Base-by-base conservation (phyloP, 2,113 vertebrate species). In the Lepidothrix coronata region DNA sequence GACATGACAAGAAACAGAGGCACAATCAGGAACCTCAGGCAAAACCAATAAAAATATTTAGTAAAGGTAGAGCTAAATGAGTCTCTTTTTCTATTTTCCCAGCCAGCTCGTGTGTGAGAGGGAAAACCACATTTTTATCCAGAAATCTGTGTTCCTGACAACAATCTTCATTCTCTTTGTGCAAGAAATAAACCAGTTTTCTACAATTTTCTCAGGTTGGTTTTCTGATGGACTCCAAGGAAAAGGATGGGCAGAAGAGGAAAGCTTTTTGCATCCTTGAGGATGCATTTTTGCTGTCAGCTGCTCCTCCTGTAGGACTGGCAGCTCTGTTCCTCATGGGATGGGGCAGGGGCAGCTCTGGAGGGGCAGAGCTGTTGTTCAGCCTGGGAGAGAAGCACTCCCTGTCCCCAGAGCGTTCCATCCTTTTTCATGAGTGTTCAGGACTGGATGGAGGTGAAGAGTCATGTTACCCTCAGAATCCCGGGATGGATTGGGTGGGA, bases 331-430 rank as follows among this genome's bases (percentile, higher is more conserved):
- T 63, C 16, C 0, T n/a, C 1, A 9, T 8, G 54, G 59, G 46
- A 22, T 2, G 11, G 15, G 21, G 37, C 25, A 27, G 5, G 23
- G 2, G 44, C 51, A 52, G 30, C 55, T 65, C 41, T 48, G 70
- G n/a, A 62, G 17, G 21, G 35, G 21, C 54, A 27, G 13, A 43
- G 11, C 3, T 31, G 48, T 5, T 24, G 5, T 19, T 31, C 58
- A 75, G 25, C 37, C 25, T 61, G 18, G 11, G 22, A 58, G 57
- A 28, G 18, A 33, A 46, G 8, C 12, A 8, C 3, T 35, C 1
- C 0, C 11, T 58, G 2, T 11, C 30, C 9, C 20, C 22, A 20
- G 6, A 35, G 15, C 4, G 2, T 23, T 48, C 16, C 48, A 51
- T 39, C n/a, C 15, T 31, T 63, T 46, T 62, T 35, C 52, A 24